Percentiles rank a stretch among this genome's conserved stretches.
Evolutionary conservation across 2,113 vertebrate species (phyloP).

Genomic region (Chunga burmeisteri): DNA sequence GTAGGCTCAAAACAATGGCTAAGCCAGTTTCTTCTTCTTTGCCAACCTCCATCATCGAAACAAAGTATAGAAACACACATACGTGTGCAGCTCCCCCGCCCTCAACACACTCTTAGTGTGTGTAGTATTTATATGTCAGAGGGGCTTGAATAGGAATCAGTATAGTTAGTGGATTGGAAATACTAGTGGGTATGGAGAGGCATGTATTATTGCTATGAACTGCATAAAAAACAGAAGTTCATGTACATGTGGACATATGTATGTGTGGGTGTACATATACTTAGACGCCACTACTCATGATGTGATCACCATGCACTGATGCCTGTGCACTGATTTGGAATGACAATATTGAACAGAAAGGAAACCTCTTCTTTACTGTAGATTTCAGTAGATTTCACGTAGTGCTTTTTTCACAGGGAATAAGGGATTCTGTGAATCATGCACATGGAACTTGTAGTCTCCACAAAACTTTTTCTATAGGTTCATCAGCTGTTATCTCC

Average conservation of each 20-base stretch:
- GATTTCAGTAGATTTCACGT: neutral
- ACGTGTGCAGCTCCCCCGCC: fast-evolving
- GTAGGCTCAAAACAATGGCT: neutral
- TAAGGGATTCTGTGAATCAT: neutral
- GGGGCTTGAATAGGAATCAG: neutral
- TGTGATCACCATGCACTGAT: neutral
- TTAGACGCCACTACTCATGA: neutral
- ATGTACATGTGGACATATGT: neutral
- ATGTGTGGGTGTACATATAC: neutral
- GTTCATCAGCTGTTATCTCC: neutral
- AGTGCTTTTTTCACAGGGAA: neutral
- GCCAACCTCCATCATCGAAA: neutral
- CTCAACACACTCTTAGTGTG: neutral
- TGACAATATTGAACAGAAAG: neutral
- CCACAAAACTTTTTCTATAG: neutral
- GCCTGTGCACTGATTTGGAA: neutral
- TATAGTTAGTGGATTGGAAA: neutral
- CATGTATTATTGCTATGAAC: neutral
- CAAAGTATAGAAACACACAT: neutral
- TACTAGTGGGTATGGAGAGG: neutral
- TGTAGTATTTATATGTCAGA: neutral
- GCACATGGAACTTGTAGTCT: neutral
- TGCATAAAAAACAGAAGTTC: neutral
- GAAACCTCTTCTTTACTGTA: neutral
- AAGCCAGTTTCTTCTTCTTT: neutral